Evolutionary conservation across 2,797 vertebrate species (phyloP).

Genomic region (Eurystomus glaucurus): DNA sequence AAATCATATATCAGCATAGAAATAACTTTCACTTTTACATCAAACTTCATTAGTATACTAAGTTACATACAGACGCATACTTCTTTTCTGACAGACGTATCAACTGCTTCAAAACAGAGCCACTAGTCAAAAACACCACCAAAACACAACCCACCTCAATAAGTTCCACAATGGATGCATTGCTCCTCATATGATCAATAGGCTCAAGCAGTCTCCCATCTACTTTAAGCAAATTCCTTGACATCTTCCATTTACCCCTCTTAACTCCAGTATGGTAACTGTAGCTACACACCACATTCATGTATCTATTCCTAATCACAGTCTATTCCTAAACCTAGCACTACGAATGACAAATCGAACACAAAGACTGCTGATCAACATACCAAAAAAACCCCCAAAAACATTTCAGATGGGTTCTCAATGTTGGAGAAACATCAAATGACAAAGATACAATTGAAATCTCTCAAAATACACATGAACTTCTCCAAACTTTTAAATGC

Average conservation of each 20-base stretch:
- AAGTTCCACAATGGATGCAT: not conserved
- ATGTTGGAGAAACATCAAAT: not conserved
- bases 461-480: not conserved
- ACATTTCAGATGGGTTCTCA: not conserved
- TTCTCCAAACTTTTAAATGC: not conserved
- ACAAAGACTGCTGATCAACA: not conserved
- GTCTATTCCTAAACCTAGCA: not conserved
- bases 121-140: not conserved
- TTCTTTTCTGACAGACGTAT: not conserved
- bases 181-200: not conserved
- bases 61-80: not conserved
- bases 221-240: not conserved
- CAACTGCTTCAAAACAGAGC: not conserved
- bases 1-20: not conserved
- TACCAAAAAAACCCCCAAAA: rapidly evolving
- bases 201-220: not conserved
- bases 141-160: not conserved
- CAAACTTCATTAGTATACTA: not conserved
- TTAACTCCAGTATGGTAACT: not conserved
- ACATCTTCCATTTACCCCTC: not conserved
- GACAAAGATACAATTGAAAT: not conserved
- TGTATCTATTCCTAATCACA: not conserved
- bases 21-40: not conserved
- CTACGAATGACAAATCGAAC: not conserved
- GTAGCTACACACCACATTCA: not conserved